Evolutionary conservation across 1,140 invertebrate genomes (phyloP), one percentile per base, ranked within the genome.

Genomic region (Nephila pilipes): DNA sequence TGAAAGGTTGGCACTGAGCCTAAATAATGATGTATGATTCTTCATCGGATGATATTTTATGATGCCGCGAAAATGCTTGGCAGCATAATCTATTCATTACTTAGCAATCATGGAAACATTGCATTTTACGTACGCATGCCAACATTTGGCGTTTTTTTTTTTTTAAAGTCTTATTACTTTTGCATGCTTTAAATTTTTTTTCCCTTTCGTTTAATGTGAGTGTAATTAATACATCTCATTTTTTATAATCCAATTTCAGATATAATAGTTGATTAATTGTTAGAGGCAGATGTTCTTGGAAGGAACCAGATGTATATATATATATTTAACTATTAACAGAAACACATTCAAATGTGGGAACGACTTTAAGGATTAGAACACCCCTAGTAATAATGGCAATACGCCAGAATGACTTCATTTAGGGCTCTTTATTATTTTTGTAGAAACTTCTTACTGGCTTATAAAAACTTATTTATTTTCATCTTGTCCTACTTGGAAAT

Each of bases 41-140:
- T 75, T 75, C 69, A 75, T 75, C 69, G 32, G 69, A 75, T 75
- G 69, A 32, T 75, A 75, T 75, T 75, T 75, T 75, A 75, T 18
- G 29, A 75, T 32, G 69, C 29, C 69, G 29, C 69, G 69, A 36
- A 32, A 75, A 75, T 36, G 69, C 69, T 75, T 75, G 69, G 69
- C 69, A 75, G 69, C 69, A 32, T 75, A 75, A 75, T 75, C 69
- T 75, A 75, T 75, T 75, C 69, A 32, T 75, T 75, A 75, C 29
- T 75, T 75, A 75, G 29, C 25, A 75, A 32, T 20, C 32, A 14
- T 36, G 29, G 69, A 75, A 75, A 75, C 29, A 32, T 75, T 16
- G 29, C 69, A 36, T 75, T 65, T 29, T 32, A 32, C 29, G 69
- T 36, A 29, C 16, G 29, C 29, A 65, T 65, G 69, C 32, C 69